Evolutionary conservation across 2,113 vertebrate species (phyloP).

Genomic region (Himantopus leucocephalus): DNA sequence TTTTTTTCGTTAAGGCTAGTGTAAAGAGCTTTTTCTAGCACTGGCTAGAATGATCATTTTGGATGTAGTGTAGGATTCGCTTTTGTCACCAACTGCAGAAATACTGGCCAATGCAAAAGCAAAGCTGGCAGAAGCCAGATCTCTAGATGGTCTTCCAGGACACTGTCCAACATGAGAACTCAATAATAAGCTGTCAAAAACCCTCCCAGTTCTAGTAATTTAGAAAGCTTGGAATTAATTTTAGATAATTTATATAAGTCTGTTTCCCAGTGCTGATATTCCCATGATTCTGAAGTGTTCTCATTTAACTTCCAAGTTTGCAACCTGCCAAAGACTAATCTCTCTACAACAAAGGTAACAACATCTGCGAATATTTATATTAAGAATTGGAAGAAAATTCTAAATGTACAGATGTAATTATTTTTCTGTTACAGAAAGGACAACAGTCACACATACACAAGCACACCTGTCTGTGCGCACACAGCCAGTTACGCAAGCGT

Average conservation of each 20-base stretch:
- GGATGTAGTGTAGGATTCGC: neutral
- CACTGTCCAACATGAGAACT: neutral
- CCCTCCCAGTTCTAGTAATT: neutral
- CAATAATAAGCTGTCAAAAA: neutral
- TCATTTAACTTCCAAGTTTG: neutral
- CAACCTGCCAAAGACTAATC: neutral
- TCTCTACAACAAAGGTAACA: neutral
- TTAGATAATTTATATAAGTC: constrained; percentile 8
- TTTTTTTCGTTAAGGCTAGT: neutral
- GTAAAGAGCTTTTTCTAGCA: neutral
- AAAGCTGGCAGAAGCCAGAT: neutral
- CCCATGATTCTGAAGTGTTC: neutral
- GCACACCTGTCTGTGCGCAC: neutral
- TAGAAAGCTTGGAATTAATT: constrained; percentile 6
- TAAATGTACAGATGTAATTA: neutral
- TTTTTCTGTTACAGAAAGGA: neutral
- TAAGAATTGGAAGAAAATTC: neutral
- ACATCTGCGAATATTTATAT: neutral
- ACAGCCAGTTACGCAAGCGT: neutral
- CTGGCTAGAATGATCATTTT: neutral
- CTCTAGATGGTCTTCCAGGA: neutral
- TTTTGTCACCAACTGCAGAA: neutral
- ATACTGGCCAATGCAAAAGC: neutral
- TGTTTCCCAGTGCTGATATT: constrained; percentile 10
- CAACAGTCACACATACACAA: neutral